Conservation (phyloP, 2,888 invertebrate species). For the Caprella mutica region DNA sequence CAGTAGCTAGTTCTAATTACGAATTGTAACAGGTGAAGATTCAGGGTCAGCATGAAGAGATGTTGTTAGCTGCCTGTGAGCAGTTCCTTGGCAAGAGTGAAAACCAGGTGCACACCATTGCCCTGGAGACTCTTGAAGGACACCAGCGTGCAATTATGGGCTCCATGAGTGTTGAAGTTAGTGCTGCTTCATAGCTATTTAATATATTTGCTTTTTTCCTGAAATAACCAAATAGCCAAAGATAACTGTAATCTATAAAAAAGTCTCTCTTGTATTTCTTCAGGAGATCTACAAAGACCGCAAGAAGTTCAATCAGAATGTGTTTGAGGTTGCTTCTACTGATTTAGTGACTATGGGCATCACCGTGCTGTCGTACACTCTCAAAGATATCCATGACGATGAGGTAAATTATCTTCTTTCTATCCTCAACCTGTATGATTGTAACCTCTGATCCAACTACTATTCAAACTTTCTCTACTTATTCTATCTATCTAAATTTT, state of each 20-base stretch:
- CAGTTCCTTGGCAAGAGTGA: constrained; percentile 84
- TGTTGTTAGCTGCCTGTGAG: constrained; percentile 81
- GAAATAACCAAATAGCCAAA: neutral
- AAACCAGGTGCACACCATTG: constrained; percentile 77
- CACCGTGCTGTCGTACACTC: constrained; percentile 84
- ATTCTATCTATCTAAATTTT: too few relatives aligned
- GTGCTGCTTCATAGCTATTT: constrained; percentile 5
- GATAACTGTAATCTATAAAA: too few relatives aligned
- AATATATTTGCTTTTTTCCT: neutral
- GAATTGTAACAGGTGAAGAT: constrained; percentile 56
- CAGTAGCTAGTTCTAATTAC: neutral
- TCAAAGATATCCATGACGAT: constrained; percentile 88
- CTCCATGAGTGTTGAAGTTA: constrained; percentile 81
- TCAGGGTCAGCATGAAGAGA: constrained; percentile 78
- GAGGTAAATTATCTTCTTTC: constrained; percentile 54
- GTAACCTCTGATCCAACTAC: too few relatives aligned
- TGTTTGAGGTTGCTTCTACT: constrained; percentile 88
- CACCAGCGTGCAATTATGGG: constrained; percentile 94
- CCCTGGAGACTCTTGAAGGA: constrained; percentile 80
- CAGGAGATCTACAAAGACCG: constrained; percentile 87
- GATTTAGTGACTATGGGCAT: constrained; percentile 94
- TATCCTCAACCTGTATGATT: constrained; percentile 2
- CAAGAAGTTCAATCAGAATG: constrained; percentile 83
- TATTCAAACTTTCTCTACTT: too few relatives aligned
- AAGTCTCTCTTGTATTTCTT: neutral